These are phyloP conservation scores for Holacanthus passer DNA, from an alignment of 2,113 vertebrate genomes.

Conservation along the genomic window DNA sequence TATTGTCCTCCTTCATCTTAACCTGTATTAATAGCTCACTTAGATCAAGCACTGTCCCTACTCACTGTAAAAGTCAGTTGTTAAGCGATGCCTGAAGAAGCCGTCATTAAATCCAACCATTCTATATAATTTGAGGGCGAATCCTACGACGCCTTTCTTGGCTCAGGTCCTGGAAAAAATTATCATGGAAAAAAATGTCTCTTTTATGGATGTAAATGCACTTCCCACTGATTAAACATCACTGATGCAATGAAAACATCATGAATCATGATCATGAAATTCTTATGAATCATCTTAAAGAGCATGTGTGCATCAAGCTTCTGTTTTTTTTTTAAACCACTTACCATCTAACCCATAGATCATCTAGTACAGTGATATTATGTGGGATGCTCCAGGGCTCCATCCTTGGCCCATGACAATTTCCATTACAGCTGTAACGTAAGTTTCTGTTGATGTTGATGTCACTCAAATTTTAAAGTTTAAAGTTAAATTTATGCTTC, in stretches of 20 bases:
- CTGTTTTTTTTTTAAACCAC: too few species aligned
- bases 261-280: not conserved
- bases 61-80: slow-evolving; percentile 5
- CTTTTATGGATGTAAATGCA: not conserved
- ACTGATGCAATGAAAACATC: not conserved
- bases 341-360: too few species aligned
- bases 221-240: not conserved
- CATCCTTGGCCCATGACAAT: not conserved
- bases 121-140: not conserved
- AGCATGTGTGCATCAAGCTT: not conserved
- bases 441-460: not conserved
- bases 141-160: not conserved
- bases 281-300: not conserved
- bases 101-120: slow-evolving; percentile 1
- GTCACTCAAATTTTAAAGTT: not conserved
- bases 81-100: slow-evolving; percentile 13
- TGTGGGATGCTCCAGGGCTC: not conserved
- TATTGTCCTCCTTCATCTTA: slow-evolving; percentile 8
- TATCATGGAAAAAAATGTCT: not conserved
- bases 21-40: slow-evolving; percentile 12
- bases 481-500: not conserved
- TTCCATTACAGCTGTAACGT: not conserved
- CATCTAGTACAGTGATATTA: not conserved
- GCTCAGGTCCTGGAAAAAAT: not conserved
- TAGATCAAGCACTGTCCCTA: slow-evolving; percentile 3